These are phyloP conservation scores for Anguilla pacifica DNA, from an alignment of 2,797 vertebrate genomes.

Conservation along the genomic window DNA sequence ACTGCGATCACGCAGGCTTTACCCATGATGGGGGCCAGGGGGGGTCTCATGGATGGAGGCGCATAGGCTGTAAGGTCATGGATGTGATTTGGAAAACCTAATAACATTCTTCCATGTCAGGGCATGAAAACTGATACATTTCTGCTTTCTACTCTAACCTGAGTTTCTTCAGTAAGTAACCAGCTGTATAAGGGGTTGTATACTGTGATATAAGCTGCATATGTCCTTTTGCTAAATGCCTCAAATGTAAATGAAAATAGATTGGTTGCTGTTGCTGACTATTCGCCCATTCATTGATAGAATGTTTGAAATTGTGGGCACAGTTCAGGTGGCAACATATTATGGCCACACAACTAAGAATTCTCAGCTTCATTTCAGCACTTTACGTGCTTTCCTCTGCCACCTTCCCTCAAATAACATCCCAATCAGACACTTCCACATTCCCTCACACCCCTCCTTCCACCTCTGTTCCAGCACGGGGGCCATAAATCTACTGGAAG, in stretches of 20 bases:
- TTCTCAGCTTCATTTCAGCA: background rate
- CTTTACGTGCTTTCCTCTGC: constrained; percentile 43
- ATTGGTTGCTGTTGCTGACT: background rate
- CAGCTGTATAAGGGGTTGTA: background rate
- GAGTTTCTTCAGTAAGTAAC: too few relatives aligned
- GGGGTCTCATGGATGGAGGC: background rate
- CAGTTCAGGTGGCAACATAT: background rate
- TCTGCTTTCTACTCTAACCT: background rate
- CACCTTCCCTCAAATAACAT: constrained; percentile 34
- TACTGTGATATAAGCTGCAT: background rate
- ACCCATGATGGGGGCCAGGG: background rate
- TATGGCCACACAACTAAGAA: background rate
- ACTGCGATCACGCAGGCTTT: background rate
- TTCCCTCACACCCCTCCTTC: constrained; percentile 48
- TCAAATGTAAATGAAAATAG: background rate
- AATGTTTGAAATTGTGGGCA: background rate
- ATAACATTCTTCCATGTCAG: background rate
- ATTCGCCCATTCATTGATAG: background rate
- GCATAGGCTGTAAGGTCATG: background rate
- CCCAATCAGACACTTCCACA: constrained; percentile 50
- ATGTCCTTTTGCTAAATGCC: background rate
- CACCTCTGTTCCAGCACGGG: constrained; percentile 40
- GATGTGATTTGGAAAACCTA: background rate
- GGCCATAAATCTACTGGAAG: constrained; percentile 61
- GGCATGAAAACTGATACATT: background rate